These are phyloP conservation scores for Cotesia glomerata DNA, from an alignment of 1,140 invertebrate genomes.

Conservation along the genomic window DNA sequence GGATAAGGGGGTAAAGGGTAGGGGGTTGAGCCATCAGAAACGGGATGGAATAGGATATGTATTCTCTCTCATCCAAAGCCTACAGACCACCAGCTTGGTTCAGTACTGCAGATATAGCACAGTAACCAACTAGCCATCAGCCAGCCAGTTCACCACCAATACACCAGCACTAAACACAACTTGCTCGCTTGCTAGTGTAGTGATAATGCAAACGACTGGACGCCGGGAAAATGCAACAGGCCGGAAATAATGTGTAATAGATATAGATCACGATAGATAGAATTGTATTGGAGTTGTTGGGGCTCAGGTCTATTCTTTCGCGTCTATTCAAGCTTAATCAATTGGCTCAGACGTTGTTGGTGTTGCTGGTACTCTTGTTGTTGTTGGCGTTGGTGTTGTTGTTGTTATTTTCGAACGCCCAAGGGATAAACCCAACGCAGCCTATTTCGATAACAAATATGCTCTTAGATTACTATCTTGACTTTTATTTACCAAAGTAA, in stretches of 20 bases:
- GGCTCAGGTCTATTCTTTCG: neutral
- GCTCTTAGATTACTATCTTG: no score
- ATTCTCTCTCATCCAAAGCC: neutral
- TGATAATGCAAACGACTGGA: slow-evolving; percentile 34
- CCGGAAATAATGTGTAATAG: slow-evolving; percentile 43
- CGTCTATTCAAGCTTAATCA: neutral
- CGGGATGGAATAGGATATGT: neutral
- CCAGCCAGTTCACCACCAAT: no score
- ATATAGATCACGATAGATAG: slow-evolving; percentile 36
- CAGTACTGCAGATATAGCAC: neutral
- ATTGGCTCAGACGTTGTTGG: neutral
- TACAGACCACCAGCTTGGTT: no score
- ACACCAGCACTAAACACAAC: neutral
- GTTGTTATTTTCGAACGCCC: neutral
- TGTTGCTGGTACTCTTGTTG: neutral
- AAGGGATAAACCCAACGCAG: no score
- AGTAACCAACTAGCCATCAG: neutral
- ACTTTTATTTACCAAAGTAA: no score
- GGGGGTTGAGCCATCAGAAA: neutral
- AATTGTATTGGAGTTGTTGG: slow-evolving; percentile 17
- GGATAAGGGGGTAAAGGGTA: no score
- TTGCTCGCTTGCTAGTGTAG: slow-evolving; percentile 6
- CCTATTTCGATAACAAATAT: no score
- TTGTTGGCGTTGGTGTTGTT: neutral
- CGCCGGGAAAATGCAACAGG: slow-evolving; percentile 35